Percentiles rank a stretch among this genome's conserved stretches.
Evolutionary conservation across 2,888 invertebrate genomes (phyloP).

Genomic region (Diaperis boleti): DNA sequence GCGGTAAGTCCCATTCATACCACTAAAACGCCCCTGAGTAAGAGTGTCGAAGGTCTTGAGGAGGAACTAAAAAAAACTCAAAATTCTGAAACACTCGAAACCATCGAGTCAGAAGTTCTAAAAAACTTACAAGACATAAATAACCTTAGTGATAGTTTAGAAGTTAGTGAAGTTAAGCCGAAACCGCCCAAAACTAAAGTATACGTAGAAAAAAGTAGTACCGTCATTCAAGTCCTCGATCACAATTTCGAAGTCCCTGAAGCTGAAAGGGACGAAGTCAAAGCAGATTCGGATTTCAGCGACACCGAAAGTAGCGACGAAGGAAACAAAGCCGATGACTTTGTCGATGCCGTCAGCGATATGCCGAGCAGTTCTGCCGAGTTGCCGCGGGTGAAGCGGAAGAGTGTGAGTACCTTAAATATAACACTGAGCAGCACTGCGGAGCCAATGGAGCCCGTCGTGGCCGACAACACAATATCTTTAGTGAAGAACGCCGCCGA

Average conservation of each 20-base stretch:
- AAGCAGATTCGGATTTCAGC: constrained; percentile 46
- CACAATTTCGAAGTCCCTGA: constrained; percentile 46
- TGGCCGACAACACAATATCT: background rate
- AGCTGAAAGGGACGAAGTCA: constrained; percentile 36
- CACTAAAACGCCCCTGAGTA: constrained; percentile 29
- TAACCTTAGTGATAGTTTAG: constrained; percentile 49
- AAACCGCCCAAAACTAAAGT: constrained; percentile 47
- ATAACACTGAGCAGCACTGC: constrained; percentile 42
- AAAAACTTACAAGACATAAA: constrained; percentile 56
- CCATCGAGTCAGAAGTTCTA: constrained; percentile 55
- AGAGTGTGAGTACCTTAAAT: constrained; percentile 52
- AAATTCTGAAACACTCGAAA: constrained; percentile 47
- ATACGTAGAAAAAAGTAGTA: constrained; percentile 64
- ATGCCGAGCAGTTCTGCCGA: constrained; percentile 21
- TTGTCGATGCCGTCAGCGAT: constrained; percentile 54
- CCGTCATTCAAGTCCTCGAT: constrained; percentile 62
- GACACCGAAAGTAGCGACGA: constrained; percentile 53
- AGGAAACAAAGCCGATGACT: constrained; percentile 48
- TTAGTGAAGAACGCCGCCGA: constrained; percentile 8
- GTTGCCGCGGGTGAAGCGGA: constrained; percentile 43
- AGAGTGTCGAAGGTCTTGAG: constrained; percentile 1
- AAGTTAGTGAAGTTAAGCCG: constrained; percentile 20
- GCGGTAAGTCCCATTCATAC: constrained; percentile 61
- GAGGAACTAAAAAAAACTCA: constrained; percentile 47
- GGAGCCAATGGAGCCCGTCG: background rate